Evolutionary conservation across 2,797 vertebrate genomes (phyloP), one percentile per base, ranked within the genome.

Genomic region (Chiloscyllium punctatum): DNA sequence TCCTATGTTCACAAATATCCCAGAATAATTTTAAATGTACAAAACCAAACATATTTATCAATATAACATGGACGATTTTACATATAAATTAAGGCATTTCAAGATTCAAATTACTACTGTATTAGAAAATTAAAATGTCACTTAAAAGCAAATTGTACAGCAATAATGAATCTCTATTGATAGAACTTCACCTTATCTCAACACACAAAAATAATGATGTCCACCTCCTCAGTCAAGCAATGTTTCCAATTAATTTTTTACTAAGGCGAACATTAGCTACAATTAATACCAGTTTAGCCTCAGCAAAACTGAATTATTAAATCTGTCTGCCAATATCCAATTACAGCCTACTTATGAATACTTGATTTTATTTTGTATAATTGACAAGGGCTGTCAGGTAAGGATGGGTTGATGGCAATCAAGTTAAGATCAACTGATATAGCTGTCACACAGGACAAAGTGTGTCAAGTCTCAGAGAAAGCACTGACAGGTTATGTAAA

Each of bases 281-380:
- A 98, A 98, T 97, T 97, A 98, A 98, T 97, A 97, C 97, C 98
- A 97, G 98, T 97, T 98, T 98, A 98, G 98, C 97, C 97, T 97
- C 96, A 96, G 98, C 97, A 98, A 98, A 98, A 98, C 98, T 99
- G 98, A 99, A 99, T 99, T 98, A 99, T 98, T 99, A 98, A 99
- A 98, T 98, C 98, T 98, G 97, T 98, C 98, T 98, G 98, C 96
- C 97, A 97, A 97, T 98, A 98, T 99, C 98, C 98, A 96, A 97
- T 99, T 98, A 98, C 98, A 96, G 97, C 96, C 97, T 97, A 97
- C 98, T 98, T 99, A 98, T 98, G 98, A 99, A 99, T 98, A 99
- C 98, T 99, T 99, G 98, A 99, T 98, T 98, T 98, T 98, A 99
- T 98, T 99, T 98, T 98, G 98, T 98, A 98, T 98, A 98, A 98